These are phyloP conservation scores for Phyllotis vaccarum DNA, from an alignment of 2,797 vertebrate species.

Conservation along the genomic window DNA sequence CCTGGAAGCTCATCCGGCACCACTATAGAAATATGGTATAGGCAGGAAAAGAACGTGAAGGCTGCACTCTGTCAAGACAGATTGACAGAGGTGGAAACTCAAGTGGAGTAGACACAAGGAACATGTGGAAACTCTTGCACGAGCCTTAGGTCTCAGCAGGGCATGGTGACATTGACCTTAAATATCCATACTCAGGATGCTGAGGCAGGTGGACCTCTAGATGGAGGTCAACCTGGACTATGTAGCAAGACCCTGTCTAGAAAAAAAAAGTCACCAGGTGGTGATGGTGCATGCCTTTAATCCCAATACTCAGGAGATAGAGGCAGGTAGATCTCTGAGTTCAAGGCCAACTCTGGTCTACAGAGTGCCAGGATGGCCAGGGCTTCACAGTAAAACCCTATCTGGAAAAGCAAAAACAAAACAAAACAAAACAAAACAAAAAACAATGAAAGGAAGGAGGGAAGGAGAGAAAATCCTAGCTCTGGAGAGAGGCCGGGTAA, in stretches of 20 bases:
- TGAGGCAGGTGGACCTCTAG: neutral
- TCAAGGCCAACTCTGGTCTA: neutral
- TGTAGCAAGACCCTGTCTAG: neutral
- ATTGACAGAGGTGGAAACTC: neutral
- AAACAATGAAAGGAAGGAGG: too few species aligned
- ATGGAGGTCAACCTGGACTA: neutral
- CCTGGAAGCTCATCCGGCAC: neutral
- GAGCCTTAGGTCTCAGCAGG: neutral
- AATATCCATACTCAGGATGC: neutral
- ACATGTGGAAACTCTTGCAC: neutral
- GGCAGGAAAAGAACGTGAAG: neutral
- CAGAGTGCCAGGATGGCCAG: neutral
- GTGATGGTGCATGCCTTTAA: neutral
- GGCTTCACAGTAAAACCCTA: neutral
- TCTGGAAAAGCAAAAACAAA: neutral
- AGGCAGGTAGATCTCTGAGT: neutral
- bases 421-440: too few species aligned
- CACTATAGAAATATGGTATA: neutral
- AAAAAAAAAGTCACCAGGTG: neutral
- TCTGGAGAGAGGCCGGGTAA: neutral
- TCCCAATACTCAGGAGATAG: neutral
- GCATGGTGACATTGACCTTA: neutral
- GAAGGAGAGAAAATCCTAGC: neutral
- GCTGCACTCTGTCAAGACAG: neutral
- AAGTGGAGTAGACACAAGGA: neutral